These are phyloP conservation scores for Pseudocheirus occidentalis DNA, from an alignment of 2,797 vertebrate genomes.

Conservation along the genomic window DNA sequence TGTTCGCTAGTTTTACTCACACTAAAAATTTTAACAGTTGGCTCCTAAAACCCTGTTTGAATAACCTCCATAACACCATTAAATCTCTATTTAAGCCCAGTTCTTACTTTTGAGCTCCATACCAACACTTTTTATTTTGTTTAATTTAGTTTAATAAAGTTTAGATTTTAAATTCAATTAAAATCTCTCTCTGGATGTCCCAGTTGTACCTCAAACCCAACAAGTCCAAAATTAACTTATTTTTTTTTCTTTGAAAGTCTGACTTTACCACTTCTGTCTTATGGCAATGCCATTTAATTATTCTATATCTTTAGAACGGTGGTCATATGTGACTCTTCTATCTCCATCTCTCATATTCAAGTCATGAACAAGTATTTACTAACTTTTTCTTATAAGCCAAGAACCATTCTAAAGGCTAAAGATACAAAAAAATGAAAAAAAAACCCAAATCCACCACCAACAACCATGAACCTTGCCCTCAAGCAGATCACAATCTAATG, in stretches of 20 bases:
- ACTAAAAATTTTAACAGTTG: background rate
- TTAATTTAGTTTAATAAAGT: background rate
- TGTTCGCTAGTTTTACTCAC: background rate
- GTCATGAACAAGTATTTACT: conserved; percentile 6
- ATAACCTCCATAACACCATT: background rate
- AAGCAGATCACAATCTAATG: background rate
- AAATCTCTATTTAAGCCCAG: background rate
- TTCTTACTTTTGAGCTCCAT: background rate
- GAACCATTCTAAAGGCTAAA: background rate
- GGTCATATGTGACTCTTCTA: background rate
- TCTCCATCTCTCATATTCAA: background rate
- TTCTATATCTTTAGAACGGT: background rate
- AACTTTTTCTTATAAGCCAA: background rate
- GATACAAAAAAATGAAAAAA: background rate
- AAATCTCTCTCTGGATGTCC: background rate
- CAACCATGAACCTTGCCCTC: background rate
- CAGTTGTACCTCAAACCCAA: background rate
- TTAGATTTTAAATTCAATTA: background rate
- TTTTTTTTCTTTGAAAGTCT: background rate
- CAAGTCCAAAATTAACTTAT: background rate
- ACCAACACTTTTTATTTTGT: background rate
- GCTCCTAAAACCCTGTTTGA: background rate
- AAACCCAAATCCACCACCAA: no score
- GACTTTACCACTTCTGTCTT: background rate
- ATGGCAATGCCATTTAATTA: background rate